phyloP scores from a whole-genome alignment of 2,113 vertebrate species.

The Sceloporus tristichus region DNA sequence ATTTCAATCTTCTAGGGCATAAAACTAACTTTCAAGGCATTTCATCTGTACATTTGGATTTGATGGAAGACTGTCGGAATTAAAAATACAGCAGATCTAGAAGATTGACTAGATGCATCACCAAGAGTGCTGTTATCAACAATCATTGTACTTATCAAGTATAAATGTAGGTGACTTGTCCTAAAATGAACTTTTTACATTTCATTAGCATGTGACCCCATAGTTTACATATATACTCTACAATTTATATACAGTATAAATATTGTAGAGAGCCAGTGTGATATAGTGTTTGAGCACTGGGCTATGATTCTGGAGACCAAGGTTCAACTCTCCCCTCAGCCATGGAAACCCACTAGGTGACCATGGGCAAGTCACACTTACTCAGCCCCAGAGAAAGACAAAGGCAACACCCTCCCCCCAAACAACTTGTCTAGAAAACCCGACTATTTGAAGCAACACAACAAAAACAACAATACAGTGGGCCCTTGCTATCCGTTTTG shows the following conservation, averaged over 20 bases:
- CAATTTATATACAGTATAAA: not conserved
- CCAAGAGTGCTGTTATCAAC: not conserved
- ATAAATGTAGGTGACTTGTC: not conserved
- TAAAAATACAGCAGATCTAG: not conserved
- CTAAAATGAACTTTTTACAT: not conserved
- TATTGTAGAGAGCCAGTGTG: not conserved
- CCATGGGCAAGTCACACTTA: too few species aligned
- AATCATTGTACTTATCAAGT: not conserved
- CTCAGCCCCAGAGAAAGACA: too few species aligned
- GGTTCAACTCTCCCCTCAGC: too few species aligned
- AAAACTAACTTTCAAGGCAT: not conserved
- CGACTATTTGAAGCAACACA: too few species aligned
- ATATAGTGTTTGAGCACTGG: too few species aligned
- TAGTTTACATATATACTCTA: not conserved
- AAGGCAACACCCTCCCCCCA: too few species aligned
- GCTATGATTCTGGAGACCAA: too few species aligned
- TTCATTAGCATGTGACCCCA: not conserved
- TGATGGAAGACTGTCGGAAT: not conserved
- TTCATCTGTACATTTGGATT: not conserved
- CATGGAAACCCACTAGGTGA: too few species aligned
- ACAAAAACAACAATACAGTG: too few species aligned
- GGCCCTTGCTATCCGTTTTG: too few species aligned
- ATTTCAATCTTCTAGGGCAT: too few species aligned
- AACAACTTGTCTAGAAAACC: too few species aligned
- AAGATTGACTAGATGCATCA: not conserved